A percentile compares a stretch with the other conserved stretches of the same genome.
Evolutionary conservation across 2,888 invertebrate genomes (phyloP).

Genomic region (Seira musarum): DNA sequence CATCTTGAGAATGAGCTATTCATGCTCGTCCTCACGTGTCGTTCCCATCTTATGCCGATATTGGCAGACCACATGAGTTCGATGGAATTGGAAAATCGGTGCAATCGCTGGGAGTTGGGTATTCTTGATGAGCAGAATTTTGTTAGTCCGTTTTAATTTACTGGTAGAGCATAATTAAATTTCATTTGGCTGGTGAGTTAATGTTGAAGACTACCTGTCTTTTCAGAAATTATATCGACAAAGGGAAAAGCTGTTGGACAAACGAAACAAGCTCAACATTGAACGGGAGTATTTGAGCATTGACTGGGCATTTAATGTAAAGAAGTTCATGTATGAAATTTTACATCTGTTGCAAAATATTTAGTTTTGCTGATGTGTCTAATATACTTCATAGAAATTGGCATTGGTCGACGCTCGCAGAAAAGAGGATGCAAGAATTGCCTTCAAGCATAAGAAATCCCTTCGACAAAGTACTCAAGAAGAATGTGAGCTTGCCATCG

Average conservation of each 20-base stretch:
- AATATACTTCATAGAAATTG: conserved; percentile 42
- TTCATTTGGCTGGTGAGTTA: conserved; percentile 10
- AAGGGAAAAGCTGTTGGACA: conserved; percentile 61
- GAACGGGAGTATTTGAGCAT: conserved; percentile 65
- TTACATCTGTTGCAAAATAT: not conserved
- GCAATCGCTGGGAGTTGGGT: conserved; percentile 63
- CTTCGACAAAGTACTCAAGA: not conserved
- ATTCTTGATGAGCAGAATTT: conserved; percentile 62
- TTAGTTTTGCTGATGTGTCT: not conserved
- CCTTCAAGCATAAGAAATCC: conserved; percentile 16
- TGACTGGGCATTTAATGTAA: conserved; percentile 66
- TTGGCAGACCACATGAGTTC: conserved; percentile 62
- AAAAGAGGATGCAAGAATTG: conserved; percentile 26
- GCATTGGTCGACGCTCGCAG: conserved; percentile 37
- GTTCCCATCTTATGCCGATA: conserved; percentile 67
- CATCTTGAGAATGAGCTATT: conserved; percentile 66
- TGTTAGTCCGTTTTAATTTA: conserved; percentile 38
- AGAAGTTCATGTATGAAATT: too few relatives aligned
- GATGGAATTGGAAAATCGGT: conserved; percentile 60
- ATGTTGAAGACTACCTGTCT: not conserved
- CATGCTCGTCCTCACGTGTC: conserved; percentile 59
- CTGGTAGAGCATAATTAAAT: not conserved
- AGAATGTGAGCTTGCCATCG: conserved; percentile 58
- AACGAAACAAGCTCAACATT: conserved; percentile 60
- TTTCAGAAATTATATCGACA: conserved; percentile 56